These are phyloP conservation scores for Labia minor DNA, from an alignment of 2,888 invertebrate species.

Conservation along the genomic window DNA sequence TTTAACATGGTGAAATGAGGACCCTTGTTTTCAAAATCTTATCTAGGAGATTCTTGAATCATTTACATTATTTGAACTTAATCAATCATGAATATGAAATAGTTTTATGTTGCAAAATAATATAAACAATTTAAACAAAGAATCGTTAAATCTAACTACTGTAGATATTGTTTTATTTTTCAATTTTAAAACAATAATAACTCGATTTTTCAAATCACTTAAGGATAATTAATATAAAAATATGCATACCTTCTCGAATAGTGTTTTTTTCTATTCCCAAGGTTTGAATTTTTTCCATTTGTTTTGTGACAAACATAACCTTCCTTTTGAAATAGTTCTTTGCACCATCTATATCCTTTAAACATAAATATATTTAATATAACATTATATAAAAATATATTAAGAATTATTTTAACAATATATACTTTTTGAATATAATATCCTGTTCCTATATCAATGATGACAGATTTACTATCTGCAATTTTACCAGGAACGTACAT, in stretches of 20 bases:
- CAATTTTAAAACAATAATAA: no score
- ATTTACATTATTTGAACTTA: no score
- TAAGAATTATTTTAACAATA: slow-evolving; percentile 15
- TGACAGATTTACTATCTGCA: slow-evolving; percentile 70
- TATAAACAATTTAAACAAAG: no score
- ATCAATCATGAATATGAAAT: no score
- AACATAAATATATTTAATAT: slow-evolving; percentile 24
- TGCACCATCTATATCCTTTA: slow-evolving; percentile 62
- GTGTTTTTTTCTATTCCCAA: slow-evolving; percentile 73
- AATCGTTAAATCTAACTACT: no score
- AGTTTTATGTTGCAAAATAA: no score
- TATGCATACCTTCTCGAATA: slow-evolving; percentile 56
- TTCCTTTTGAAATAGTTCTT: slow-evolving; percentile 89
- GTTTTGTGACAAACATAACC: slow-evolving; percentile 80
- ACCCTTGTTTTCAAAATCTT: no score
- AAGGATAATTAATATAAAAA: no score
- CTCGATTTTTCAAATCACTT: no score
- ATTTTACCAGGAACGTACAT: slow-evolving; percentile 94
- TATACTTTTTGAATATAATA: slow-evolving; percentile 88
- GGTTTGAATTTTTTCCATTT: slow-evolving; percentile 86
- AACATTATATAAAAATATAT: slow-evolving; percentile 18
- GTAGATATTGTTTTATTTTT: no score
- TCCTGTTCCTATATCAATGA: slow-evolving; percentile 94
- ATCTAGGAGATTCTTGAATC: no score
- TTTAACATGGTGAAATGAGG: no score